These are phyloP conservation scores for Sylvietta virens DNA, from an alignment of 2,113 vertebrate species.

Conservation along the genomic window DNA sequence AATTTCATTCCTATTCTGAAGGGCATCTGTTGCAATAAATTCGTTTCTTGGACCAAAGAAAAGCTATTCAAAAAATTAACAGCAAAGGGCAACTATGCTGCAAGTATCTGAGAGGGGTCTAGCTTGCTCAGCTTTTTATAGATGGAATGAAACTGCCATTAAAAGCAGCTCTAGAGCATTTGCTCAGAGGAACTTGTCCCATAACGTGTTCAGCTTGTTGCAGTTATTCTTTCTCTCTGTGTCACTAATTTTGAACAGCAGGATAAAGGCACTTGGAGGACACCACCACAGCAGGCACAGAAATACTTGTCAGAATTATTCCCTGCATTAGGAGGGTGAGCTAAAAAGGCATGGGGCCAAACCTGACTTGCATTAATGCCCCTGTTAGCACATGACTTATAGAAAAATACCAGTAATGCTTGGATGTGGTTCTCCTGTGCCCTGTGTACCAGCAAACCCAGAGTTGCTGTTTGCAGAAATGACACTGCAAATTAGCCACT, in stretches of 20 bases:
- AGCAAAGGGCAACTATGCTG: not conserved
- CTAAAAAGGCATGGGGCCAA: constrained; percentile 18
- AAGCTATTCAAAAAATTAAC: constrained; percentile 18
- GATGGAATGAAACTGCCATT: not conserved
- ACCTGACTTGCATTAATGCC: not conserved
- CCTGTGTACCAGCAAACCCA: not conserved
- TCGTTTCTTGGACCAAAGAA: not conserved
- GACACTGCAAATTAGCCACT: not conserved
- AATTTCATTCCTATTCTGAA: not conserved
- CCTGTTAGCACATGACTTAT: not conserved
- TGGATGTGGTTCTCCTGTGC: not conserved
- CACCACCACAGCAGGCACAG: not conserved
- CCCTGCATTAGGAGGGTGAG: not conserved
- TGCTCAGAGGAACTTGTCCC: not conserved
- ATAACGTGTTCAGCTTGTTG: not conserved
- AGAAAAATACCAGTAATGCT: not conserved
- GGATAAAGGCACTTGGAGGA: constrained; percentile 10
- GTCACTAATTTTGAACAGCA: constrained; percentile 34
- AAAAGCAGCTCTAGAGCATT: not conserved
- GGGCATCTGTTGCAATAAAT: not conserved
- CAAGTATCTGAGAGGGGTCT: not conserved
- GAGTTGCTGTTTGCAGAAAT: not conserved
- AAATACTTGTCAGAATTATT: constrained; percentile 19
- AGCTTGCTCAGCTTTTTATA: constrained; percentile 1
- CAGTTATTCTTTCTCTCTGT: constrained; percentile 30